Evolutionary conservation across 1,140 invertebrate species (phyloP), one percentile per base, ranked within the genome.

Genomic region (Drosophila willistoni): DNA sequence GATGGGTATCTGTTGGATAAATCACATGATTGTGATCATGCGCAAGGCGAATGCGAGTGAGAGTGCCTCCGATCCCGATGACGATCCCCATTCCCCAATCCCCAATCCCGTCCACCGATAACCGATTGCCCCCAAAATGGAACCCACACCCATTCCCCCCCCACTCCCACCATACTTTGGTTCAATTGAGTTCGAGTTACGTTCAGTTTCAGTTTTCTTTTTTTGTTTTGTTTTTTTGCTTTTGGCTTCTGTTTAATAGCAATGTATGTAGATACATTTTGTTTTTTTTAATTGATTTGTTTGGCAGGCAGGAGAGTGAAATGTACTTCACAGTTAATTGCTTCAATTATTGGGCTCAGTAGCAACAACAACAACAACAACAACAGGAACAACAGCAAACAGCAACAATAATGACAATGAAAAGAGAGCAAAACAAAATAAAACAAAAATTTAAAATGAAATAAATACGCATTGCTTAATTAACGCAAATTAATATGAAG

Each of bases 281-380:
- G 71, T 81, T 67, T 68, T 36, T 70, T 80, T 89, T 71, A 89
- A 89, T 89, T 89, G 84, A 90, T 90, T 84, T 89, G 84, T 84
- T 84, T 89, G 84, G 79, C 70, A 79, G 75, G 59, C 47, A 33
- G 41, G 63, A 67, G 64, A 81, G 81, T 85, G 74, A 89, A 87
- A 87, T 78, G 84, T 81, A 90, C 80, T 89, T 89, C 71, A 89
- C 85, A 81, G 64, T 89, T 89, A 89, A 89, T 90, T 89, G 84
- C 74, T 75, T 77, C 84, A 89, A 89, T 89, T 89, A 85, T 71
- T 65, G 34, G 34, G 42, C 65, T 67, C 61, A 73, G 42, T 64
- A 59, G 71, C 71, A 72, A 67, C 73, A 71, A 63, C 60, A 42
- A 22, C 19, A 25, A 4, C 22, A 25, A 4, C 22, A 25, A 25